These are phyloP conservation scores for Drosophila insularis DNA, from an alignment of 1,140 invertebrate species.

Conservation along the genomic window DNA sequence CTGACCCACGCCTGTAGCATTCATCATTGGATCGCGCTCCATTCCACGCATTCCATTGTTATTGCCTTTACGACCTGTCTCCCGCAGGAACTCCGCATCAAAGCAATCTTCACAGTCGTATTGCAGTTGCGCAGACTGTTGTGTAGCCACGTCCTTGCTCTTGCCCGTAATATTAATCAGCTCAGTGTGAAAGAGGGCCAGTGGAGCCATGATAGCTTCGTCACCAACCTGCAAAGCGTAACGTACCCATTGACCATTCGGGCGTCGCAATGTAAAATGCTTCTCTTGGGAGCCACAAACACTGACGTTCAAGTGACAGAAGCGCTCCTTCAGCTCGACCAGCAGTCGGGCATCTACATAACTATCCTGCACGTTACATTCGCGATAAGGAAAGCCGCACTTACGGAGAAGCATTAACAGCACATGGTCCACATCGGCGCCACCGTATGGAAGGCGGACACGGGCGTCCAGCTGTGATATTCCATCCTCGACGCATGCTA, in stretches of 20 bases:
- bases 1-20: conserved; percentile 78
- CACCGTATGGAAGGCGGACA: conserved; percentile 93
- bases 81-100: conserved; percentile 94
- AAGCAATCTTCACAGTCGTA: conserved; percentile 96
- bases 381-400: conserved; percentile 93
- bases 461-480: conserved; percentile 95
- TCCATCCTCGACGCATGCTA: conserved; percentile 98
- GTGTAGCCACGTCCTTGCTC: conserved; percentile 84
- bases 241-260: conserved; percentile 83
- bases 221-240: conserved; percentile 94
- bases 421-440: conserved; percentile 93
- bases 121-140: conserved; percentile 88
- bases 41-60: conserved; percentile 85
- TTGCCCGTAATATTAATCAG: conserved; percentile 91
- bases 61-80: conserved; percentile 86
- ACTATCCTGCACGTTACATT: conserved; percentile 87
- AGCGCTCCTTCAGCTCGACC: conserved; percentile 93
- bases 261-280: conserved; percentile 76
- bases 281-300: conserved; percentile 75
- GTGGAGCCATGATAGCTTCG: conserved; percentile 95
- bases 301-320: conserved; percentile 93
- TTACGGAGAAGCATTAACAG: conserved; percentile 94
- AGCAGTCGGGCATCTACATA: conserved; percentile 89
- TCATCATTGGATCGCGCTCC: conserved; percentile 10
- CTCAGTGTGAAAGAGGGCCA: conserved; percentile 95